Conservation (phyloP, 2,797 vertebrate genomes). For the Buceros bicornis region DNA sequence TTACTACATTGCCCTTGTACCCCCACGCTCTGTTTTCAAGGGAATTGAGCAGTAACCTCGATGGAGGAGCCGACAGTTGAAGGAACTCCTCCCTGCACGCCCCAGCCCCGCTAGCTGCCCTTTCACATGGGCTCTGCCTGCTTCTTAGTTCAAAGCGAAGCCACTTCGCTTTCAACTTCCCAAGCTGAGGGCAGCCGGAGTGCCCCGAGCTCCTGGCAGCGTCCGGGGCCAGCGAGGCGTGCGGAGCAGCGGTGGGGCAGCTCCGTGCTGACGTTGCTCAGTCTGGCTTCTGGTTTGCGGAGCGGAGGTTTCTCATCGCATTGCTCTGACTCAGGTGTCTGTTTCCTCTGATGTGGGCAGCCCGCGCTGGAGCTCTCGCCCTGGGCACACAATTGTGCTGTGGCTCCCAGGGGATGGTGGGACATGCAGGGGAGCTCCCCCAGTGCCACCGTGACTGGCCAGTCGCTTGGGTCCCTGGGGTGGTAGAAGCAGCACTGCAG, state of each 20-base stretch:
- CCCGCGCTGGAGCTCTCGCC: background rate
- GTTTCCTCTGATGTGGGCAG: conserved; percentile 58
- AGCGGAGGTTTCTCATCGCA: conserved; percentile 3
- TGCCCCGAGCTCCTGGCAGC: conserved; percentile 29
- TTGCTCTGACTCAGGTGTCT: conserved; percentile 59
- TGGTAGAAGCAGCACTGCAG: background rate
- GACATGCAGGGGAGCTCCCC: background rate
- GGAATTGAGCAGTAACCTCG: conserved; percentile 38
- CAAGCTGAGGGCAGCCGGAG: conserved; percentile 3
- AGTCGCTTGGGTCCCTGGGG: background rate
- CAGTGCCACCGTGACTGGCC: fast-evolving
- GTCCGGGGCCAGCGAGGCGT: background rate
- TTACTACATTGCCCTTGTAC: conserved; percentile 58
- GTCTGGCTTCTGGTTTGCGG: conserved; percentile 39
- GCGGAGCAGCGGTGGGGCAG: background rate
- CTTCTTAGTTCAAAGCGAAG: conserved; percentile 52
- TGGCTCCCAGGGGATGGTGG: background rate
- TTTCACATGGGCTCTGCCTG: background rate
- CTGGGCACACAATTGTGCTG: background rate
- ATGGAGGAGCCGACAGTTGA: background rate
- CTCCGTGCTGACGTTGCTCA: background rate
- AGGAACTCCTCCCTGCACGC: conserved; percentile 49
- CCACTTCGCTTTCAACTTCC: conserved; percentile 53
- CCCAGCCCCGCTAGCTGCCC: background rate
- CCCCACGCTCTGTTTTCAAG: conserved; percentile 76